These are phyloP conservation scores for Glareola pratincola DNA, from an alignment of 2,113 vertebrate species.

Conservation along the genomic window DNA sequence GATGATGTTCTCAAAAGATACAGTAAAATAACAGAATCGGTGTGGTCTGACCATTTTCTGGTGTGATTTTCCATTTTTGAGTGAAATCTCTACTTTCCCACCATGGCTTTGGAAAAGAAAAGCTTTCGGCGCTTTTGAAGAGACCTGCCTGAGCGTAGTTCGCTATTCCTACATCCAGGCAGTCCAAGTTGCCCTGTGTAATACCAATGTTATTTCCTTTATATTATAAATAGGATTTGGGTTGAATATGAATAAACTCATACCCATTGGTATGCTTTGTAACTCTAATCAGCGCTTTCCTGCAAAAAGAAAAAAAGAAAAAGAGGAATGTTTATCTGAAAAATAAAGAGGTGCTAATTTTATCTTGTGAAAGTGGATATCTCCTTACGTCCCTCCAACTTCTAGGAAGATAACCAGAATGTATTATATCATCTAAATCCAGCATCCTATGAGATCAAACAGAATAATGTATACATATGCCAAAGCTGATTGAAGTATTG, in stretches of 20 bases:
- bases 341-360: conserved; percentile 79
- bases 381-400: conserved; percentile 67
- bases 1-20: neutral
- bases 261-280: conserved; percentile 66
- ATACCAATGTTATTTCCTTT: conserved; percentile 74
- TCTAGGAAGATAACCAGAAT: conserved; percentile 72
- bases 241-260: conserved; percentile 68
- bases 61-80: neutral
- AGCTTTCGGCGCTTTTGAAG: neutral
- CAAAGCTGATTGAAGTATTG: conserved; percentile 79
- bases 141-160: neutral
- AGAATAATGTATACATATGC: conserved; percentile 78
- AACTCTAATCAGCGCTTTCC: conserved; percentile 75
- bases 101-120: neutral
- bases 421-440: conserved; percentile 75
- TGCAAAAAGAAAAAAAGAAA: neutral
- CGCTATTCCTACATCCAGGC: neutral
- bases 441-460: conserved; percentile 80
- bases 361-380: conserved; percentile 77
- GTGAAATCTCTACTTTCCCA: neutral
- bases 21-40: accelerated
- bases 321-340: conserved; percentile 68
- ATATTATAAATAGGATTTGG: conserved; percentile 75
- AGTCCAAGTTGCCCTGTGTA: conserved; percentile 37
- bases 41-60: neutral